phyloP scores from a whole-genome alignment of 2,113 vertebrate genomes.

The Vombatus ursinus region DNA sequence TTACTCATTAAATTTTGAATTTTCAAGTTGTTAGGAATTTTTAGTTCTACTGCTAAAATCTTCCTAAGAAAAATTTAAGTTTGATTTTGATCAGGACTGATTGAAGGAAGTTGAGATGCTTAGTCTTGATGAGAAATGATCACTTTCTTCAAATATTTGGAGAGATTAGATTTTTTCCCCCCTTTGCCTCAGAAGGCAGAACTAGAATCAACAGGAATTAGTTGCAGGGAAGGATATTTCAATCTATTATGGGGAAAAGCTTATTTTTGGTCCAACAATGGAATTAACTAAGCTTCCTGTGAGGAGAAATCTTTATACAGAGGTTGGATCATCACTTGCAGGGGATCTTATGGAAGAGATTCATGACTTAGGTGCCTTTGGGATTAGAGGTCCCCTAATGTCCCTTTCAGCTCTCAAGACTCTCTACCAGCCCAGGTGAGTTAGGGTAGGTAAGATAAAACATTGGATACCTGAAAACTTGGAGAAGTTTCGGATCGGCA shows the following conservation, averaged over 20 bases:
- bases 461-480: constrained; percentile 87
- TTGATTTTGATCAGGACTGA: background rate
- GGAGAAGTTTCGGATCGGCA: constrained; percentile 93
- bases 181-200: background rate
- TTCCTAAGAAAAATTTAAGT: too few relatives aligned
- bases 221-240: background rate
- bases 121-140: background rate
- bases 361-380: background rate
- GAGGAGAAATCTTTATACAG: too few relatives aligned
- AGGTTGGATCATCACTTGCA: too few relatives aligned
- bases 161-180: background rate
- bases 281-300: too few relatives aligned
- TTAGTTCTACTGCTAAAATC: too few relatives aligned
- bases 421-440: background rate
- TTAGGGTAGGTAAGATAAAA: constrained; percentile 33
- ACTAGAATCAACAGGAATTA: background rate
- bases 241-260: background rate
- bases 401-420: background rate
- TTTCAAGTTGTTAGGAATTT: too few relatives aligned
- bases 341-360: background rate
- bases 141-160: background rate
- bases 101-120: background rate
- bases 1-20: too few relatives aligned
- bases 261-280: too few relatives aligned
- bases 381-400: background rate